Base-by-base conservation (phyloP, 2,113 vertebrate genomes). In the Sminthopsis crassicaudata region DNA sequence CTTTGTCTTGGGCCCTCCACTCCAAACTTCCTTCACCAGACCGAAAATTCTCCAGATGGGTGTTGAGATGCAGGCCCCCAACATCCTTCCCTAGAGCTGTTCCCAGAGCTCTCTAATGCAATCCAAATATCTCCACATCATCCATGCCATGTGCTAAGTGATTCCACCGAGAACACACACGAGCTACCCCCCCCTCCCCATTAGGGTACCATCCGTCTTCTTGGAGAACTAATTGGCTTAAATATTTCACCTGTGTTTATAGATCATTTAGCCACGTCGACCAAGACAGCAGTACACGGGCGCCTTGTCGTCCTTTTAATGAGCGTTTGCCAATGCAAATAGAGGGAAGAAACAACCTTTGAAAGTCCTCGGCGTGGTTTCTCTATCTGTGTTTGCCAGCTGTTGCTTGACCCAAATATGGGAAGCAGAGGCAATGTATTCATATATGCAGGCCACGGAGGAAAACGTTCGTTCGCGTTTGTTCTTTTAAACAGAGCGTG, bases 401-500 rank as follows among this genome's bases (percentile, higher is more conserved):
- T 96, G 91, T 92, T 92, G 2, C 3, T 89, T 92, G 53, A 92
- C 93, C 76, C 53, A 90, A 51, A 92, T 84, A 0, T 90, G 24
- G 91, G 55, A 0, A 2, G 24, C 42, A 67, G 12, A 3, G 76
- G n/a, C 24, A 48, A 10, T 8, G 16, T 92, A 7, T n/a, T 92
- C 76, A 92, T 84, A 10, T 90, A 91, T 94, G 54, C 42, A 57
- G 7, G 94, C 94, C 52, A 93, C 0, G 42, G 91, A 93, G 93
- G 54, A 89, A 96, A 93, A 3, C 1, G 48, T 55, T 46, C 26
- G 0, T 0, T 76, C 88, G 90, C 10, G 55, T 11, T 91, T 48
- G 54, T 60, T 96, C 95, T 89, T 96, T 96, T 95, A 50, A 96
- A 60, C 90, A 93, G 93, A 46, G 3, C 90, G 91, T 46, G 93